phyloP scores from a whole-genome alignment of 2,113 vertebrate species.

The Rhinoderma darwinii region DNA sequence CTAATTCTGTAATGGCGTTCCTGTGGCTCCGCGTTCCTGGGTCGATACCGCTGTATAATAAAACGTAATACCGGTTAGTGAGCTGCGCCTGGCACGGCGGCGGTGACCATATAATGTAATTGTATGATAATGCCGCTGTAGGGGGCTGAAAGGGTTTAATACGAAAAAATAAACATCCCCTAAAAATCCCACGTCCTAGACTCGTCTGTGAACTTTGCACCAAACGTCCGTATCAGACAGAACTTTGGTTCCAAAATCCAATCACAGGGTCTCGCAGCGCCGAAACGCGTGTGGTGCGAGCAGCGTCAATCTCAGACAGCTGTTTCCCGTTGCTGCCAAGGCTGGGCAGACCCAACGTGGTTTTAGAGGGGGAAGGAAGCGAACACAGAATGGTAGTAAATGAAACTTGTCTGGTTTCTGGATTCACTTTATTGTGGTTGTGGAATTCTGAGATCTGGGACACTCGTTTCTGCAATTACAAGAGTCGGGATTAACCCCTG shows the following conservation, averaged over 20 bases:
- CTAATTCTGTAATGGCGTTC: no score
- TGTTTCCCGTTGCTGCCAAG: constrained; percentile 69
- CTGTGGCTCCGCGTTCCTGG: no score
- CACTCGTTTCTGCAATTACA: constrained; percentile 67
- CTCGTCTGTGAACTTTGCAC: constrained; percentile 28
- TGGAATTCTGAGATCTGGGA: constrained; percentile 67
- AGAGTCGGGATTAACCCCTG: constrained; percentile 57
- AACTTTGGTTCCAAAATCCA: constrained; percentile 56
- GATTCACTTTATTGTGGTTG: constrained; percentile 71
- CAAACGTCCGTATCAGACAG: constrained; percentile 2
- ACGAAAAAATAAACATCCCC: background rate
- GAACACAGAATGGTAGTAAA: constrained; percentile 68
- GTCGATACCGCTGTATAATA: background rate
- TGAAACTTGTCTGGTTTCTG: constrained; percentile 69
- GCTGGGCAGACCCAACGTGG: constrained; percentile 61
- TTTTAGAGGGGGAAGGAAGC: constrained; percentile 64
- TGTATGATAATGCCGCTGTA: background rate
- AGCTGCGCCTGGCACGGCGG: no score
- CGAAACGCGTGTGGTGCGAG: constrained; percentile 58
- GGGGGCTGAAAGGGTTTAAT: background rate
- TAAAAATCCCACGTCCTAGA: background rate
- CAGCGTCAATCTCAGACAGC: constrained; percentile 66
- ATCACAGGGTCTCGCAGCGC: constrained; percentile 62
- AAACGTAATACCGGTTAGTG: background rate
- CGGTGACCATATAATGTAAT: background rate